Base-by-base conservation (phyloP, 2,888 invertebrate species). In the Artemia sinica region DNA sequence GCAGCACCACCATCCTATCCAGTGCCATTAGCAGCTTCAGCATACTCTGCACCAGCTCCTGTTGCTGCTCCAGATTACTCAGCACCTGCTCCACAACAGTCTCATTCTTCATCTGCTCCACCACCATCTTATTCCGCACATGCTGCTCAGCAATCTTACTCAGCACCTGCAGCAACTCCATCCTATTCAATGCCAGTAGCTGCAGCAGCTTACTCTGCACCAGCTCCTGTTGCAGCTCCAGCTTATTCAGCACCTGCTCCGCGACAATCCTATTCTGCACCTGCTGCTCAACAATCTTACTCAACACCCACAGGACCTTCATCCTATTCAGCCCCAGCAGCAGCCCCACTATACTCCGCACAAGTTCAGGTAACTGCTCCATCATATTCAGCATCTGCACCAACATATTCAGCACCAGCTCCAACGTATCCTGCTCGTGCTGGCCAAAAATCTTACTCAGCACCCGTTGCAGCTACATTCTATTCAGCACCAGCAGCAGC, bases 1-100 rank as follows among this genome's bases (percentile, higher is more conserved):
- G 28, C 52, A 8, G 14, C 69, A 6, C 66, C 67, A 58, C 49
- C 69, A 13, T 28, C 69, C 13, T 67, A 66, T 48, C 49, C 65
- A 3, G 52, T 63, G 2, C 66, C 50, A 28, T 12, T 28, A n/a
- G 50, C 66, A 48, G 50, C 48, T 14, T 50, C 18, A 50, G 13
- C 3, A 8, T 71, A 65, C 68, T 68, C 49, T 65, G 68, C 41
- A 67, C 70, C 67, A 66, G 67, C 67, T 14, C 41, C 49, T 50
- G 65, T 68, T 8, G 13, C 67, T 50, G 67, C 67, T 8, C 67
- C 67, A 10, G 12, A n/a, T 50, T 67, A 67, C 50, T 50, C 50
- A 10, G 67, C 67, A 14, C 66, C 66, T 5, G 18, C 18, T 18
- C 18, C 18, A 18, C 18, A 18, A 18, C 18, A 18, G 18, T 18